Evolutionary conservation across 2,888 invertebrate genomes (phyloP).

Genomic region (Myopa tessellatipennis): DNA sequence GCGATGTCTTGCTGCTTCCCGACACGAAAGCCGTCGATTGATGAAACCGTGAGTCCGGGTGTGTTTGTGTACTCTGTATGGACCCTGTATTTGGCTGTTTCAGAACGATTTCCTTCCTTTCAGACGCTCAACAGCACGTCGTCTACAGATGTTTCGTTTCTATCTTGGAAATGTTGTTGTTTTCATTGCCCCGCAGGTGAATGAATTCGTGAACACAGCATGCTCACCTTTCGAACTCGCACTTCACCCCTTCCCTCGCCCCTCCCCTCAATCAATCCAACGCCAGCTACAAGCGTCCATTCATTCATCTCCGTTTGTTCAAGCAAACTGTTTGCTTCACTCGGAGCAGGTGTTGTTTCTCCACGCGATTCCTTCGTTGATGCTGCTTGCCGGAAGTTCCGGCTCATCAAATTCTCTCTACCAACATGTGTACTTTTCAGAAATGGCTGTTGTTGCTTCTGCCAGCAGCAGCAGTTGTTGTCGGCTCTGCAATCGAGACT

Average conservation of each 20-base stretch:
- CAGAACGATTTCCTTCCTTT: not conserved
- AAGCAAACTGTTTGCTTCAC: not conserved
- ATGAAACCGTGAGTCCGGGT: not conserved
- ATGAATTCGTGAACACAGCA: slow-evolving; percentile 2
- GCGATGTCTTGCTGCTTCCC: not conserved
- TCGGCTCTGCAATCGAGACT: not conserved
- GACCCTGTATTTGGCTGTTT: not conserved
- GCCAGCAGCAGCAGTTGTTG: too few relatives aligned
- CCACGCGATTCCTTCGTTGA: slow-evolving; percentile 8
- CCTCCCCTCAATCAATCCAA: not conserved
- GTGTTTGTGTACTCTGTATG: too few relatives aligned
- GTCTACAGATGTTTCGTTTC: slow-evolving; percentile 32
- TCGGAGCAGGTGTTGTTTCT: slow-evolving; percentile 28
- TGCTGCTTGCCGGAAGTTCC: slow-evolving; percentile 18
- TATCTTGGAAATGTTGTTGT: not conserved
- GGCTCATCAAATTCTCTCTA: slow-evolving; percentile 59
- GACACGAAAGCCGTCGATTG: slow-evolving; percentile 27
- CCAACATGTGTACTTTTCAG: slow-evolving; percentile 49
- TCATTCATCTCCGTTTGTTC: not conserved
- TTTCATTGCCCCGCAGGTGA: slow-evolving; percentile 20
- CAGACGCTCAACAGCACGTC: not conserved
- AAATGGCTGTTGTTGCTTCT: not conserved
- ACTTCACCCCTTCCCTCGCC: not conserved
- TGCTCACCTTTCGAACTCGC: not conserved
- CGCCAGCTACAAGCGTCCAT: not conserved